phyloP scores from a whole-genome alignment of 2,113 vertebrate species.

The Anoura caudifer region DNA sequence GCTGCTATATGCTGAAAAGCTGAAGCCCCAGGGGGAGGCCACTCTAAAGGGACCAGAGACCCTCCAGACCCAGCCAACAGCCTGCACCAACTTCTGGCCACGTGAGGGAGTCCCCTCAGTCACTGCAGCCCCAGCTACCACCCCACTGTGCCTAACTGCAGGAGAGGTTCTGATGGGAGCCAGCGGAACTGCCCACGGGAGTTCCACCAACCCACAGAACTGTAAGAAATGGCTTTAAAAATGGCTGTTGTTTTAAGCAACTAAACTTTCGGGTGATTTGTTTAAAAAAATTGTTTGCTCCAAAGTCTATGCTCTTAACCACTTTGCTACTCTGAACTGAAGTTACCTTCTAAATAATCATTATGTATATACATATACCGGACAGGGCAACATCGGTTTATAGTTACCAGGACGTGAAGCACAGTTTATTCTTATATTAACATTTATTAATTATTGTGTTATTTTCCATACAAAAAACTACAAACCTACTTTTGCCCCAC shows the following conservation, averaged over 20 bases:
- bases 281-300: background rate
- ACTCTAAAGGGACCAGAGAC: background rate
- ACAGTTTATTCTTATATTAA: background rate
- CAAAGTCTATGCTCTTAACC: background rate
- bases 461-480: background rate
- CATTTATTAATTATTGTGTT: background rate
- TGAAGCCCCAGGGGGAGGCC: background rate
- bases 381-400: background rate
- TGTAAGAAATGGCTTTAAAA: background rate
- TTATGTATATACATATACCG: background rate
- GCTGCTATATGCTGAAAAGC: background rate
- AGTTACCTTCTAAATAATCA: background rate
- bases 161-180: background rate
- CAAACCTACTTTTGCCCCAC: no score
- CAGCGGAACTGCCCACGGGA: background rate
- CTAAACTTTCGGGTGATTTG: background rate
- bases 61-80: background rate
- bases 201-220: background rate
- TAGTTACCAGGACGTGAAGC: background rate
- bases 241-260: background rate
- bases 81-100: background rate
- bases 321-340: background rate
- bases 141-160: background rate
- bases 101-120: background rate
- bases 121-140: background rate